Percentiles rank a stretch among this genome's conserved stretches.
Evolutionary conservation across 1,140 invertebrate genomes (phyloP).

Genomic region (Drosophila sulfurigaster): DNA sequence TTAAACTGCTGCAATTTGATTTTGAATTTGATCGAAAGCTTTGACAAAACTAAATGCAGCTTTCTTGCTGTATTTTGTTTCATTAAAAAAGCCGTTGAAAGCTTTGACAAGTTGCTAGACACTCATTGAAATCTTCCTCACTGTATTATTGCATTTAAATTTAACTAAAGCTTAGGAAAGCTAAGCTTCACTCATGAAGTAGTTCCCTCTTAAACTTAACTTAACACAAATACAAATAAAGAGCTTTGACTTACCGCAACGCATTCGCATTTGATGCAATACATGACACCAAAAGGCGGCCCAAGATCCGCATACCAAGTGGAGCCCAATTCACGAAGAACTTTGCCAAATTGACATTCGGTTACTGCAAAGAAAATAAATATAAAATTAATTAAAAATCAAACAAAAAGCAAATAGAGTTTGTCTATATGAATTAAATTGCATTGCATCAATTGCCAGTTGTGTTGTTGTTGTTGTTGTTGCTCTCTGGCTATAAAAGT

Average conservation of each 20-base stretch:
- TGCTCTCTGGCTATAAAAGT: slow-evolving; percentile 40
- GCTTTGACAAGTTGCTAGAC: too few species aligned
- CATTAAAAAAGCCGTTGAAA: too few species aligned
- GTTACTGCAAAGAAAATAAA: slow-evolving; percentile 85
- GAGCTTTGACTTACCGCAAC: slow-evolving; percentile 90
- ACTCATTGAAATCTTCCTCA: too few species aligned
- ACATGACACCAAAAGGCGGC: slow-evolving; percentile 95
- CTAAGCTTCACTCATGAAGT: too few species aligned
- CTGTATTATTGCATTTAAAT: too few species aligned
- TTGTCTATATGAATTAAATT: slow-evolving; percentile 2
- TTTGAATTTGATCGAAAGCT: too few species aligned
- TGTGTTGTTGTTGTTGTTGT: slow-evolving; percentile 20
- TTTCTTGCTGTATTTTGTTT: too few species aligned
- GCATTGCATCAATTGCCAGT: slow-evolving; percentile 38
- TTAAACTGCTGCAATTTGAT: too few species aligned
- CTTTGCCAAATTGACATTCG: slow-evolving; percentile 96
- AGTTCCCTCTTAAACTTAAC: too few species aligned
- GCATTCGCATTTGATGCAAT: slow-evolving; percentile 97
- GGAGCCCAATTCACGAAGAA: slow-evolving; percentile 93
- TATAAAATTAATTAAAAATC: slow-evolving; percentile 17
- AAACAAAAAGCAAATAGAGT: background rate
- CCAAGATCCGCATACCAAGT: slow-evolving; percentile 96
- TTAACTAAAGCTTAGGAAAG: too few species aligned
- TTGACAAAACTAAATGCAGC: slow-evolving; percentile 64
- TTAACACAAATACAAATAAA: too few species aligned